phyloP scores from a whole-genome alignment of 2,113 vertebrate species.

The Syngnathus typhle region DNA sequence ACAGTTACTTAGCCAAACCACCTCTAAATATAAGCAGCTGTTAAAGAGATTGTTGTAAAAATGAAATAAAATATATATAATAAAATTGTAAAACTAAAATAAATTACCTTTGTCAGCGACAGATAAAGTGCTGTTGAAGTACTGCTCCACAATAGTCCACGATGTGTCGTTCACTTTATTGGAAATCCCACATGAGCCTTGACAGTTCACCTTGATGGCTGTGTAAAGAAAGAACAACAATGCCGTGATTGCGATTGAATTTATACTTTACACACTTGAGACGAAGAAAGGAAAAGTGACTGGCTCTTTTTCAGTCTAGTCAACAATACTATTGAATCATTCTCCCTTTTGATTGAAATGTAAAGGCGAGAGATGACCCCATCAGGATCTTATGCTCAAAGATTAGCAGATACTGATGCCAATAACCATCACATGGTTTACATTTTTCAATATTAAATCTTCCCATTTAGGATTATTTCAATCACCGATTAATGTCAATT shows the following conservation, averaged over 20 bases:
- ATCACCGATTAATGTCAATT: no score
- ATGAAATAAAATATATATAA: no score
- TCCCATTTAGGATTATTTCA: no score
- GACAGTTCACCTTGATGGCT: constrained; percentile 93
- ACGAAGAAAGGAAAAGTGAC: neutral
- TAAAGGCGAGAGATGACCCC: no score
- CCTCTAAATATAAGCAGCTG: no score
- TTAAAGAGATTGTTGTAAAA: no score
- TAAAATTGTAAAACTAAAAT: no score
- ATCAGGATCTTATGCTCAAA: no score
- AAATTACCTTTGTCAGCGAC: constrained; percentile 87
- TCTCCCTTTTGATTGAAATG: neutral
- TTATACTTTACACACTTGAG: neutral
- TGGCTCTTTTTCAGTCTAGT: neutral
- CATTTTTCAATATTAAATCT: no score
- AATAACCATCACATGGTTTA: no score
- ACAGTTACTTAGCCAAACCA: no score
- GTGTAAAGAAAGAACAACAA: constrained; percentile 22
- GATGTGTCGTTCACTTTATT: constrained; percentile 81
- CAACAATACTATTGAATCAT: neutral
- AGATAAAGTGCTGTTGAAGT: constrained; percentile 86
- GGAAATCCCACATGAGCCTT: constrained; percentile 86
- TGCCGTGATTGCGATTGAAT: neutral
- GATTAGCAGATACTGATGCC: no score
- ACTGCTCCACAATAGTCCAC: constrained; percentile 84